A percentile compares a stretch with the other conserved stretches of the same genome.
phyloP scores from a whole-genome alignment of 64 coral and sea anemone genomes.

The Pocillopora damicornis region DNA sequence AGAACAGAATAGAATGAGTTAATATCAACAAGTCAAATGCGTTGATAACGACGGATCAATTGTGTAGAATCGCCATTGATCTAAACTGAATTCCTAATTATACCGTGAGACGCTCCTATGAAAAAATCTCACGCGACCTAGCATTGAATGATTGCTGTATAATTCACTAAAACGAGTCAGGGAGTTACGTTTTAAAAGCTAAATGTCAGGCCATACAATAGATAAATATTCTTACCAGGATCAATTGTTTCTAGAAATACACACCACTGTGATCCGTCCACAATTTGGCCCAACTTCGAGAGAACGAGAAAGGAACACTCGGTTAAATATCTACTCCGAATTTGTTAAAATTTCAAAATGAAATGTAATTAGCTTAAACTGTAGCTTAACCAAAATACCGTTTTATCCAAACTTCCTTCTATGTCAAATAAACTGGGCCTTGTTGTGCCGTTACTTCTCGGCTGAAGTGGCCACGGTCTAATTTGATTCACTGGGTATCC shows the following conservation, averaged over 20 bases:
- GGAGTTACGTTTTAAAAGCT: too few relatives aligned
- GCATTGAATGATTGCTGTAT: too few relatives aligned
- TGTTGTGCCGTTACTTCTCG: slow-evolving; percentile 84
- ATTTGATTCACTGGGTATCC: slow-evolving; percentile 89
- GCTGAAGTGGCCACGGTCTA: slow-evolving; percentile 86
- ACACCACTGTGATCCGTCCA: slow-evolving; percentile 69
- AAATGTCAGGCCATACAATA: too few relatives aligned
- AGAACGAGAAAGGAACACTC: neutral
- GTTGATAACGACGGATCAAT: too few relatives aligned
- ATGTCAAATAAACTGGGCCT: slow-evolving; percentile 76
- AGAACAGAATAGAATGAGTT: neutral
- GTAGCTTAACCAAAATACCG: slow-evolving; percentile 17
- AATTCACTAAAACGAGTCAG: too few relatives aligned
- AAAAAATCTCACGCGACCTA: too few relatives aligned
- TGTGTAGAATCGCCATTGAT: too few relatives aligned
- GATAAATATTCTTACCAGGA: slow-evolving; percentile 51
- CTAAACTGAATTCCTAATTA: too few relatives aligned
- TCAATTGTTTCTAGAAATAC: slow-evolving; percentile 81
- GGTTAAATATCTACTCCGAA: too few relatives aligned
- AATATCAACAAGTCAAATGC: neutral
- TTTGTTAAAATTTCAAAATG: too few relatives aligned
- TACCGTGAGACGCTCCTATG: too few relatives aligned
- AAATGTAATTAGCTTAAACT: neutral
- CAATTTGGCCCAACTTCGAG: slow-evolving; percentile 62
- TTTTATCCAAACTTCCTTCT: slow-evolving; percentile 66